phyloP scores from a whole-genome alignment of 2,113 vertebrate species.

The Rhipidura dahli region DNA sequence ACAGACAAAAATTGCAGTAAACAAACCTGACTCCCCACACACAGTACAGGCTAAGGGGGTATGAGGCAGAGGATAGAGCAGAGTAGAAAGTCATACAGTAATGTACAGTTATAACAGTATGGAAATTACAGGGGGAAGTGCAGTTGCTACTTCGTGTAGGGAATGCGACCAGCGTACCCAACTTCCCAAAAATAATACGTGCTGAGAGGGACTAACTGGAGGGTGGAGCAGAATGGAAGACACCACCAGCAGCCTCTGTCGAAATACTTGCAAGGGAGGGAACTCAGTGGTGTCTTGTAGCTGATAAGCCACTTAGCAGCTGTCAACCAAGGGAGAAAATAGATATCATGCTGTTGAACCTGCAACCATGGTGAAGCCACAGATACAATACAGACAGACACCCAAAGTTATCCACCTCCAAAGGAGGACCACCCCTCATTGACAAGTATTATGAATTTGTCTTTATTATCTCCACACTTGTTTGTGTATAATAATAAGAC shows the following conservation, averaged over 20 bases:
- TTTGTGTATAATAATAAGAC: neutral
- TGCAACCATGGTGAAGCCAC: neutral
- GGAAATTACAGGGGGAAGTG: neutral
- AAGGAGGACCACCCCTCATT: neutral
- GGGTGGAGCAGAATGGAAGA: neutral
- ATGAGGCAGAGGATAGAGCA: rapidly evolving
- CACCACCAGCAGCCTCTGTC: neutral
- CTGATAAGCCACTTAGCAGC: neutral
- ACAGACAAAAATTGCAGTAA: neutral
- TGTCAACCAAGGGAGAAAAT: neutral
- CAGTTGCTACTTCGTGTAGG: neutral
- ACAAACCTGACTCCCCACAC: neutral
- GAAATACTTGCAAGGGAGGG: neutral
- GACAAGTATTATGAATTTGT: neutral
- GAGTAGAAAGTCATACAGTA: neutral
- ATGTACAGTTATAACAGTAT: neutral
- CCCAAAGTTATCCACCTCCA: neutral
- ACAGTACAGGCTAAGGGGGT: neutral
- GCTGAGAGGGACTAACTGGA: neutral
- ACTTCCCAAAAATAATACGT: neutral
- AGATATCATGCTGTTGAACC: neutral
- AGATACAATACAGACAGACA: neutral
- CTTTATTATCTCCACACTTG: neutral
- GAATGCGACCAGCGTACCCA: rapidly evolving
- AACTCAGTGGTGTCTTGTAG: neutral